phyloP scores from a whole-genome alignment of 2,888 invertebrate genomes.

The Pollenia labialis region DNA sequence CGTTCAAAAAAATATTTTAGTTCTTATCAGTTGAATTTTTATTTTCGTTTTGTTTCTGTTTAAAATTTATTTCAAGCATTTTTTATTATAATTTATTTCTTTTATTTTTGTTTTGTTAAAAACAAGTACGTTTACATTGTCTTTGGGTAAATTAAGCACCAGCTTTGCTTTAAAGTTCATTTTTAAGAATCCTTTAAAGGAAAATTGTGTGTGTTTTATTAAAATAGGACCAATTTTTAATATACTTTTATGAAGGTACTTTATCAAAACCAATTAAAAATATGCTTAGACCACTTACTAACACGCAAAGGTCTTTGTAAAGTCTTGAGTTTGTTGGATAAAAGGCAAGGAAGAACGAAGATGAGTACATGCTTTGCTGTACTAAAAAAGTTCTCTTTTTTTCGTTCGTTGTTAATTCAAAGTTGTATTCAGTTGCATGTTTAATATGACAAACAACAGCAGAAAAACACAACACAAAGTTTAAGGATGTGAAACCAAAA shows the following conservation, averaged over 20 bases:
- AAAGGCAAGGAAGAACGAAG: too few relatives aligned
- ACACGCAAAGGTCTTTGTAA: neutral
- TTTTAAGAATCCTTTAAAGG: neutral
- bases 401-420: too few relatives aligned
- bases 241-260: neutral
- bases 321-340: too few relatives aligned
- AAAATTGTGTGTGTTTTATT: neutral
- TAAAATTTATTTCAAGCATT: slow-evolving; percentile 32
- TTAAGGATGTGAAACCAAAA: too few relatives aligned
- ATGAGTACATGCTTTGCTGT: too few relatives aligned
- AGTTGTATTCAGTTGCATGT: too few relatives aligned
- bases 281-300: neutral
- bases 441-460: too few relatives aligned
- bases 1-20: slow-evolving; percentile 49
- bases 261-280: neutral
- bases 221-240: neutral
- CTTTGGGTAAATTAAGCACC: too few relatives aligned
- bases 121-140: slow-evolving; percentile 34
- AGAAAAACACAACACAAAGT: too few relatives aligned
- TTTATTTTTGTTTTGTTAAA: neutral
- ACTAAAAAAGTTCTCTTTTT: too few relatives aligned
- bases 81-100: slow-evolving; percentile 16
- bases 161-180: neutral
- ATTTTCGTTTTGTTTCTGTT: slow-evolving; percentile 61
- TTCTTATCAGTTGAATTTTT: slow-evolving; percentile 63